phyloP scores from a whole-genome alignment of 2,797 vertebrate genomes.

The Tragopan temminckii region DNA sequence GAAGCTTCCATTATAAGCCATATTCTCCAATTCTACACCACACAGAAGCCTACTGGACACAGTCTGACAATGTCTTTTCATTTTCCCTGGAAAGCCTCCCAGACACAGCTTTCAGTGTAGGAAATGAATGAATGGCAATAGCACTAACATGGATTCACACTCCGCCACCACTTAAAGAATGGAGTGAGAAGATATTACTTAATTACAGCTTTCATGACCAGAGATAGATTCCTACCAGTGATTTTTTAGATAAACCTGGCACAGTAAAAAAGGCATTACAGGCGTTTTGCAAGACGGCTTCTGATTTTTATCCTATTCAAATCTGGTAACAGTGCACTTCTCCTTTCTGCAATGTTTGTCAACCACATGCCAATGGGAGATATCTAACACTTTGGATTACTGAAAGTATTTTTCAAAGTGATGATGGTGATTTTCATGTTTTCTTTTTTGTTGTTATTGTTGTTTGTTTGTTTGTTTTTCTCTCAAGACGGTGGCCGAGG shows the following conservation, averaged over 20 bases:
- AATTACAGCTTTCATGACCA: slow-evolving; percentile 26
- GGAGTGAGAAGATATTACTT: background rate
- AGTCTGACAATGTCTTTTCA: background rate
- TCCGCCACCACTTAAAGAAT: background rate
- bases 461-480: background rate
- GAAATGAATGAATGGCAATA: slow-evolving; percentile 23
- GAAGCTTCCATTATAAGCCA: background rate
- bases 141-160: slow-evolving; percentile 14
- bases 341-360: background rate
- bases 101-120: background rate
- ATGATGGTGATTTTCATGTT: background rate
- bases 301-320: background rate
- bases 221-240: background rate
- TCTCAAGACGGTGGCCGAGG: background rate
- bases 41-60: background rate
- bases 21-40: background rate
- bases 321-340: background rate
- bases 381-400: background rate
- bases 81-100: background rate
- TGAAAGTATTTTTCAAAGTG: background rate
- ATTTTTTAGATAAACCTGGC: background rate
- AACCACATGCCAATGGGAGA: background rate
- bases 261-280: background rate
- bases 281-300: background rate
- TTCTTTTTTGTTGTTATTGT: background rate